Evolutionary conservation across 2,888 invertebrate species (phyloP).

Genomic region (Patella ulyssiponensis): DNA sequence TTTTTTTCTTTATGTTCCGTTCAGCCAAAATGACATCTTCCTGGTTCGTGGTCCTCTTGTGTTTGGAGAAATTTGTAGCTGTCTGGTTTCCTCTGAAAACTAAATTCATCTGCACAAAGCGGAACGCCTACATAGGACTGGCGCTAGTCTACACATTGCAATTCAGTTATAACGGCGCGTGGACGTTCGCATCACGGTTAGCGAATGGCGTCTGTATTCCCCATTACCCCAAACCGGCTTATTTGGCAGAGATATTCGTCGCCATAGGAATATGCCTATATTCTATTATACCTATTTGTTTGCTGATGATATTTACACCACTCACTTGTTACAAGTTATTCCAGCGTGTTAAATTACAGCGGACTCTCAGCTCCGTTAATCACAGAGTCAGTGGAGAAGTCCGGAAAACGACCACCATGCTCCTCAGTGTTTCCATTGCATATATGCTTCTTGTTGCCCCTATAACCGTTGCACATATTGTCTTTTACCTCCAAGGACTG

Average conservation of each 20-base stretch:
- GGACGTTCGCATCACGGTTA: constrained; percentile 46
- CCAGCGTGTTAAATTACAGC: constrained; percentile 17
- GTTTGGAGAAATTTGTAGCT: constrained; percentile 52
- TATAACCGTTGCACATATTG: constrained; percentile 46
- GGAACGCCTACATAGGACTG: constrained; percentile 34
- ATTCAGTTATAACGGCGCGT: constrained; percentile 40
- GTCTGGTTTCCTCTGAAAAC: constrained; percentile 51
- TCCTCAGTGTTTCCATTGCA: constrained; percentile 49
- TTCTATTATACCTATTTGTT: constrained; percentile 42
- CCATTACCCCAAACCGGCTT: constrained; percentile 37
- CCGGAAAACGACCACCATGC: constrained; percentile 46
- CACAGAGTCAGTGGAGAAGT: constrained; percentile 27
- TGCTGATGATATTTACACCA: constrained; percentile 43
- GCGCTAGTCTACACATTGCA: constrained; percentile 37
- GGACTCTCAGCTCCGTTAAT: constrained; percentile 13
- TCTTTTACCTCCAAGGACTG: constrained; percentile 39
- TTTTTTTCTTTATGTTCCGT: constrained; percentile 48
- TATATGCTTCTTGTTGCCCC: constrained; percentile 54
- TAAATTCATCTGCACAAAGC: constrained; percentile 44
- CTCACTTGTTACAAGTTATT: constrained; percentile 37
- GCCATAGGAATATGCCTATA: constrained; percentile 39
- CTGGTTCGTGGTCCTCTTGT: constrained; percentile 52
- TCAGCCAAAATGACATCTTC: constrained; percentile 54
- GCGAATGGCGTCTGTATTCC: constrained; percentile 42
- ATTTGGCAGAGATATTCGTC: constrained; percentile 33